Percentiles rank a stretch among this genome's conserved stretches.
Evolutionary conservation across 2,797 vertebrate species (phyloP).

Genomic region (Arnoldichthys spilopterus): DNA sequence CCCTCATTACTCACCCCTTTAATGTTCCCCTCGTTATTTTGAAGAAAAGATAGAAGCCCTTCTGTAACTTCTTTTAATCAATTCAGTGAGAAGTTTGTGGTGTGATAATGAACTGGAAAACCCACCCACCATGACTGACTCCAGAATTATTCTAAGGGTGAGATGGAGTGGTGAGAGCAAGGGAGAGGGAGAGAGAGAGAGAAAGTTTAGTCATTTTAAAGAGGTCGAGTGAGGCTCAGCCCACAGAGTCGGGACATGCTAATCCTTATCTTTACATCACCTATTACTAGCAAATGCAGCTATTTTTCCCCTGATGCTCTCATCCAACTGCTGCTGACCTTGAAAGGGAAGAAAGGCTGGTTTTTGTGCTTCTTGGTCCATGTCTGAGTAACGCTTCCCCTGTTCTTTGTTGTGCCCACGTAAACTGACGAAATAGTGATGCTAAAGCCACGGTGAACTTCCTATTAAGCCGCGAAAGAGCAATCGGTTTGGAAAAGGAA

Average conservation of each 20-base stretch:
- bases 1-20: slow-evolving; percentile 18
- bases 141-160: slow-evolving; percentile 47
- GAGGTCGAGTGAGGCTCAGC: slow-evolving; percentile 36
- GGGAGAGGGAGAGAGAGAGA: slow-evolving; percentile 18
- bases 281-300: slow-evolving; percentile 24
- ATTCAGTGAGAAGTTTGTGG: slow-evolving; percentile 47
- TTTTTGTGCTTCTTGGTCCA: slow-evolving; percentile 30
- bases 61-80: slow-evolving; percentile 32
- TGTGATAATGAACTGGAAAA: slow-evolving; percentile 55
- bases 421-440: slow-evolving; percentile 25
- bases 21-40: slow-evolving; percentile 34
- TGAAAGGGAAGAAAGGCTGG: slow-evolving; percentile 40
- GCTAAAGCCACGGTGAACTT: background rate
- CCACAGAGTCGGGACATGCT: slow-evolving; percentile 43
- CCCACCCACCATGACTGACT: slow-evolving; percentile 53
- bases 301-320: slow-evolving; percentile 21
- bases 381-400: slow-evolving; percentile 43
- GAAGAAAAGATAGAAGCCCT: slow-evolving; percentile 20
- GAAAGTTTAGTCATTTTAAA: slow-evolving; percentile 1
- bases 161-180: slow-evolving; percentile 40
- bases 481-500: background rate
- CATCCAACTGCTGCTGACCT: slow-evolving; percentile 43
- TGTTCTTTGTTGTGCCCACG: slow-evolving; percentile 47
- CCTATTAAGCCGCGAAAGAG: background rate
- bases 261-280: slow-evolving; percentile 42